These are phyloP conservation scores for Schizotus pectinicornis DNA, from an alignment of 2,888 invertebrate species.

Conservation along the genomic window DNA sequence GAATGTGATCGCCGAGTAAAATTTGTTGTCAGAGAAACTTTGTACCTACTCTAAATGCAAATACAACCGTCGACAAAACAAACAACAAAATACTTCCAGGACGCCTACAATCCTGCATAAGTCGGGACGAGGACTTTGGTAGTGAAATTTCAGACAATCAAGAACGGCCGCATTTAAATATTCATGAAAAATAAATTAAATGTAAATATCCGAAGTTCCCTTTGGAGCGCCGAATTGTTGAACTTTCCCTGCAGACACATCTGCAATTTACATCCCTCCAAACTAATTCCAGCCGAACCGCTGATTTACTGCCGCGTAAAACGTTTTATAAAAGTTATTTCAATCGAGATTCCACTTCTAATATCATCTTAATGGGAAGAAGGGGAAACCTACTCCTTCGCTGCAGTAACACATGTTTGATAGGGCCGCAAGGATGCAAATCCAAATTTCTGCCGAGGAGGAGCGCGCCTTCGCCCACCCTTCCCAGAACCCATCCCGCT, in stretches of 20 bases:
- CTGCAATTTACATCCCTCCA: conserved; percentile 48
- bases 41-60: conserved; percentile 57
- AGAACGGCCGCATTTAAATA: conserved; percentile 41
- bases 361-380: conserved; percentile 45
- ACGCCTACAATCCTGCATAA: conserved; percentile 26
- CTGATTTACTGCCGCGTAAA: conserved; percentile 47
- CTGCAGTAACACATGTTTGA: conserved; percentile 46
- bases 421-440: conserved; percentile 12
- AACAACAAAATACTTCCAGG: conserved; percentile 46
- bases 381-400: conserved; percentile 29
- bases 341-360: conserved; percentile 47
- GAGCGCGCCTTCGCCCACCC: no score
- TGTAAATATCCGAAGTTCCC: conserved; percentile 38
- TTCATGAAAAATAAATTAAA: conserved; percentile 48
- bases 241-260: conserved; percentile 39
- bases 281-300: conserved; percentile 46
- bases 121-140: conserved; percentile 19
- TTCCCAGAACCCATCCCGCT: not conserved
- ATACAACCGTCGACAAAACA: conserved; percentile 49
- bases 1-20: conserved; percentile 42
- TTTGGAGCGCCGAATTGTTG: conserved; percentile 14
- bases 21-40: conserved; percentile 54
- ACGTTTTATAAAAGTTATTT: conserved; percentile 50
- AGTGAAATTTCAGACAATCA: conserved; percentile 36
- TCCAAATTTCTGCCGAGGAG: conserved; percentile 2